phyloP scores from a whole-genome alignment of 1,140 invertebrate species.

The Reticulitermes speratus region DNA sequence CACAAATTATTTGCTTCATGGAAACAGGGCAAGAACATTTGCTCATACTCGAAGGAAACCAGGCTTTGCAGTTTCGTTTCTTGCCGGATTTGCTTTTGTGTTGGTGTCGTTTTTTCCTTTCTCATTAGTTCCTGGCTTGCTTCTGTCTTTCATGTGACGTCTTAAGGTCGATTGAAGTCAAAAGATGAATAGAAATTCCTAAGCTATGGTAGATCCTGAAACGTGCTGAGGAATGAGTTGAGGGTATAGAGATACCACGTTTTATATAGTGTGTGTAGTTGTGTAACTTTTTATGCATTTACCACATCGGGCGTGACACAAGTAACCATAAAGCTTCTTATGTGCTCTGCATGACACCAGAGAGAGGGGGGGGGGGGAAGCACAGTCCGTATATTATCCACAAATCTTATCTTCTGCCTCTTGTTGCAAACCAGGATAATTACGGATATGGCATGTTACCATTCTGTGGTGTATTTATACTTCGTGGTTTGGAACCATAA shows the following conservation, averaged over 20 bases:
- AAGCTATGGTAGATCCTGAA: background rate
- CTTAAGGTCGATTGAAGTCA: background rate
- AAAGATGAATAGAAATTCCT: constrained; percentile 3
- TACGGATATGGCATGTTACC: background rate
- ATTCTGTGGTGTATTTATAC: background rate
- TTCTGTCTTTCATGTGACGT: background rate
- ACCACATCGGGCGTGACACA: constrained; percentile 1
- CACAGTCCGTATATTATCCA: background rate
- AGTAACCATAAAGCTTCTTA: background rate
- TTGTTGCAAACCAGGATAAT: background rate
- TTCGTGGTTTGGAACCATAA: background rate
- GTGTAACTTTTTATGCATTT: background rate
- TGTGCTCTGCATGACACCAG: background rate
- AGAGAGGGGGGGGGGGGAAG: background rate
- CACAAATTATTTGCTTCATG: too few species aligned
- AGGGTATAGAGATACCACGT: background rate
- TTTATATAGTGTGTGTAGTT: background rate
- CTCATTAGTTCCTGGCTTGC: background rate
- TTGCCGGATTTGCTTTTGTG: too few species aligned
- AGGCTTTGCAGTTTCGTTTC: too few species aligned
- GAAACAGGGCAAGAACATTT: too few species aligned
- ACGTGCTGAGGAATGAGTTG: background rate
- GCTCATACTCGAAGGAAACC: too few species aligned
- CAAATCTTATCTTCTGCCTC: background rate
- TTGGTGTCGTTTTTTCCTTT: too few species aligned